Base-by-base conservation (phyloP, 2,888 invertebrate genomes). In the Choreutis nemorana region DNA sequence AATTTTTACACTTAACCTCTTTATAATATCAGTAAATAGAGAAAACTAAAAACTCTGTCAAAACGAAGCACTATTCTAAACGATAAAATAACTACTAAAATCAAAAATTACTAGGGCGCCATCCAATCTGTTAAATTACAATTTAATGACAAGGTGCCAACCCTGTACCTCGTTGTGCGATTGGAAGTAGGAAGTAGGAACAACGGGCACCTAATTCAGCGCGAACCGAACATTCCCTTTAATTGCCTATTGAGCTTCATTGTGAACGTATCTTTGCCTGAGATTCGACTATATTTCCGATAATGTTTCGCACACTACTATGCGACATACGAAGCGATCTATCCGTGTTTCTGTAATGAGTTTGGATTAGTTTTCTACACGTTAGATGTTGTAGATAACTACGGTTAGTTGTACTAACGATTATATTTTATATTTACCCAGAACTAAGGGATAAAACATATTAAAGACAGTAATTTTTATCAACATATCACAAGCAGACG, bases 231-330 rank as follows among this genome's bases (percentile, higher is more conserved):
- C 46, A 45, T 42, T 44, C 39, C 2, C 44, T 50, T 53, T 55
- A 54, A 55, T 53, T 55, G 47, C 42, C 42, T 50, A 52, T 53
- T 48, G 54, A 49, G n/a, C n/a, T n/a, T n/a, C n/a, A n/a, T n/a
- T n/a, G n/a, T n/a, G n/a, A n/a, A n/a, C n/a, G n/a, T n/a, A n/a
- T n/a, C n/a, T n/a, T n/a, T n/a, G n/a, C n/a, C n/a, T n/a, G n/a
- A n/a, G n/a, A n/a, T n/a, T n/a, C n/a, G n/a, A n/a, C n/a, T n/a
- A n/a, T n/a, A n/a, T n/a, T n/a, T n/a, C n/a, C 41, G 45, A 41
- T 48, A 46, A 45, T 48, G 40, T 44, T 39, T 34, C 42, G 31
- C 37, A 31, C 35, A 34, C 29, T 25, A 9, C 9, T 14, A 12
- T 14, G 14, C 16, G 23, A n/a, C n/a, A n/a, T 20, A 21, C 10